phyloP scores from a whole-genome alignment of 2,888 invertebrate species.

The Cheilosia variabilis region DNA sequence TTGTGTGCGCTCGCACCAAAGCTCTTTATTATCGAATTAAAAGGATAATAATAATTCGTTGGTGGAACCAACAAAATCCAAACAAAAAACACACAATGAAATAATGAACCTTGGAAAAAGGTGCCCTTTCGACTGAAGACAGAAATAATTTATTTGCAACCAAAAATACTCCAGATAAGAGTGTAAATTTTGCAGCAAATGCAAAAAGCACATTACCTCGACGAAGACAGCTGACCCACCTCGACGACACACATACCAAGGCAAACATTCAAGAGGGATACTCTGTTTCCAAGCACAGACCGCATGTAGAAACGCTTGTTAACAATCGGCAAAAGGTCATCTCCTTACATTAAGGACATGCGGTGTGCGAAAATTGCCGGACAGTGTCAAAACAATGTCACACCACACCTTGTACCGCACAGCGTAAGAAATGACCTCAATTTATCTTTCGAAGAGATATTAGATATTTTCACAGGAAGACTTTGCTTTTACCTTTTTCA shows the following conservation, averaged over 20 bases:
- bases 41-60: constrained; percentile 61
- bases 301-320: constrained; percentile 71
- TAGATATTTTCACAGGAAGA: constrained; percentile 68
- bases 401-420: constrained; percentile 77
- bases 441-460: constrained; percentile 81
- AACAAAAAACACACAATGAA: constrained; percentile 59
- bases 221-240: constrained; percentile 37
- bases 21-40: constrained; percentile 73
- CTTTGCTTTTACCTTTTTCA: constrained; percentile 74
- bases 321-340: constrained; percentile 73
- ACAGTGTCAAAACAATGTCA: constrained; percentile 79
- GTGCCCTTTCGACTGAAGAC: constrained; percentile 31
- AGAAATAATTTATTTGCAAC: constrained; percentile 71
- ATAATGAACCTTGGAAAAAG: constrained; percentile 57
- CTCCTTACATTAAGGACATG: constrained; percentile 81
- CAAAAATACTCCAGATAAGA: constrained; percentile 68
- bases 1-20: constrained; percentile 24
- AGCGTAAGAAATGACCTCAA: constrained; percentile 82
- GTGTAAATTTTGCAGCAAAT: constrained; percentile 83
- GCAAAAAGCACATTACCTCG: constrained; percentile 78
- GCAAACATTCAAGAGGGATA: constrained; percentile 40
- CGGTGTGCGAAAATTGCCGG: constrained; percentile 77
- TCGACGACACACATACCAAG: not conserved
- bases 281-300: constrained; percentile 48
- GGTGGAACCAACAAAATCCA: constrained; percentile 10